Percentiles rank a stretch among this genome's conserved stretches.
These are phyloP conservation scores for Tragelaphus imberbis DNA, from an alignment of 2,113 vertebrate genomes.

Conservation along the genomic window DNA sequence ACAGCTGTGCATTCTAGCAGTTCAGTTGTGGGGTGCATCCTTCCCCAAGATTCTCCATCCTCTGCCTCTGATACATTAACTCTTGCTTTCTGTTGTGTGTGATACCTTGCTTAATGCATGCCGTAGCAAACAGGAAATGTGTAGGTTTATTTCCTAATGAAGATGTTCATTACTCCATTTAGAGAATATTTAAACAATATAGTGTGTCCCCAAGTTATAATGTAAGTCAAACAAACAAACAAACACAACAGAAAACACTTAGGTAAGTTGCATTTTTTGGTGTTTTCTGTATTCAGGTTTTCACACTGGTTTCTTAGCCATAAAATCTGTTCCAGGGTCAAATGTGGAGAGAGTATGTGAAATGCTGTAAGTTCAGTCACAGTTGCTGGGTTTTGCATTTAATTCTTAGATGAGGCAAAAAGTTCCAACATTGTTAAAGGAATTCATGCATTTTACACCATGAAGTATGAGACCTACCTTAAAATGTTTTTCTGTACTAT, in stretches of 20 bases:
- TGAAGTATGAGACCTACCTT: neutral
- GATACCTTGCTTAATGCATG: neutral
- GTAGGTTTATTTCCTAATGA: neutral
- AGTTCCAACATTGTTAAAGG: neutral
- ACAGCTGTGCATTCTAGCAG: neutral
- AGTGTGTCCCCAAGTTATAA: neutral
- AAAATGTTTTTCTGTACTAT: neutral
- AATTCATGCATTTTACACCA: rapidly evolving
- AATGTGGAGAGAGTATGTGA: neutral
- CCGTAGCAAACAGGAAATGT: rapidly evolving
- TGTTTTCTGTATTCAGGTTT: neutral
- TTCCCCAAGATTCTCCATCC: neutral
- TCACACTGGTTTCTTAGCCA: neutral
- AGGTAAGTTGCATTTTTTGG: neutral
- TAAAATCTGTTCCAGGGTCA: neutral
- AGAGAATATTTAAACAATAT: neutral
- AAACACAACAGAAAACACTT: neutral
- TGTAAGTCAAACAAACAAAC: no score
- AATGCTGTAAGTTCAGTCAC: neutral
- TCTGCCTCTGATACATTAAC: neutral
- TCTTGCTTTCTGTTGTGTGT: no score
- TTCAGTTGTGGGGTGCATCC: neutral
- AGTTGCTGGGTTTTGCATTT: neutral
- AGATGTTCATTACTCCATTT: neutral
- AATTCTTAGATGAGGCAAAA: neutral